Percentiles rank a stretch among this genome's conserved stretches.
These are phyloP conservation scores for Cataglyphis hispanica DNA, from an alignment of 1,140 invertebrate species.

Conservation along the genomic window DNA sequence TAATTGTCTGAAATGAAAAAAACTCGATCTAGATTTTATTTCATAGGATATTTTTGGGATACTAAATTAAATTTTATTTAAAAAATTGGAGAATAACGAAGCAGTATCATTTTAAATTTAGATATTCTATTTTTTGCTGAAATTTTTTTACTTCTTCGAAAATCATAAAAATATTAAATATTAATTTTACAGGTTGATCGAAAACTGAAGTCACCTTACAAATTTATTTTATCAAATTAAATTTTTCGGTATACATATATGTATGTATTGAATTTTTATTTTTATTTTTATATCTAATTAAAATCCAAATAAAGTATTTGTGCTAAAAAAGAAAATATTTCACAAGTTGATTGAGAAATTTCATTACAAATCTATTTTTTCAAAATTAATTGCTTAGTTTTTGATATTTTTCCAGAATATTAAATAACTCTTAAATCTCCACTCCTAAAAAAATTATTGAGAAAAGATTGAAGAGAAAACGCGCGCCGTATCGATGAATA, in stretches of 20 bases:
- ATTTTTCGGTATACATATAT: no score
- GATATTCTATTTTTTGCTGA: no score
- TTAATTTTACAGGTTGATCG: neutral
- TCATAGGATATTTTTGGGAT: no score
- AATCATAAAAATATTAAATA: neutral
- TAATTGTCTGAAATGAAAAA: no score
- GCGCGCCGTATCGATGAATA: neutral
- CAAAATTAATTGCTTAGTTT: neutral
- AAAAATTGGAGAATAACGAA: no score
- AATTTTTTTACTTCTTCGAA: no score
- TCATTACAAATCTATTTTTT: neutral
- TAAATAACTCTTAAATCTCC: neutral
- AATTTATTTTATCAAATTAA: no score
- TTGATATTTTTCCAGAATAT: no score
- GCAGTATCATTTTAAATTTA: no score
- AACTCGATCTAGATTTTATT: no score
- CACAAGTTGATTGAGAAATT: neutral
- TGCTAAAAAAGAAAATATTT: neutral
- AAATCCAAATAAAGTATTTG: neutral
- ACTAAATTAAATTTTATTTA: no score
- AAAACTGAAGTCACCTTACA: neutral
- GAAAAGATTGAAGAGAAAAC: neutral
- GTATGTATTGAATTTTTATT: neutral
- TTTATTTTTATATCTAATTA: constrained; percentile 1
- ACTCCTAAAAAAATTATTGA: neutral